These are phyloP conservation scores for Enoplosus armatus DNA, from an alignment of 2,797 vertebrate genomes.

Conservation along the genomic window DNA sequence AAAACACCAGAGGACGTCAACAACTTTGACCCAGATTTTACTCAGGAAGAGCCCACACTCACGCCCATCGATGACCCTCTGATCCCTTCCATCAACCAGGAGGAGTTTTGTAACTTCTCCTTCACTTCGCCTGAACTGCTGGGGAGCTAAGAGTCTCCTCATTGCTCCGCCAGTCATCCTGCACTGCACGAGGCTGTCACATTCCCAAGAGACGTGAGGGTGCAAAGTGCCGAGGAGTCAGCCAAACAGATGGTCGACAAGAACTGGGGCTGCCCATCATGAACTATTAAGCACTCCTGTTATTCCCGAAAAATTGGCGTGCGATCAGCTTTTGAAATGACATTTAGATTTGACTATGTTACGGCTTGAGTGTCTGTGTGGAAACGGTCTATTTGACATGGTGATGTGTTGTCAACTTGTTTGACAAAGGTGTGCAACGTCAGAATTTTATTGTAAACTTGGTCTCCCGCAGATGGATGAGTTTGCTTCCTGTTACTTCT, in stretches of 20 bases:
- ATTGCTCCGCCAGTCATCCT: background rate
- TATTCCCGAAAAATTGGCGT: background rate
- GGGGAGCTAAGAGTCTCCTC: conserved; percentile 50
- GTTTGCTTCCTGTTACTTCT: conserved; percentile 49
- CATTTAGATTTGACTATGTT: conserved; percentile 27
- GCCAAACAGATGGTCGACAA: conserved; percentile 30
- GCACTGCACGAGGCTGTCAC: conserved; percentile 26
- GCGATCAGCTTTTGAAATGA: conserved; percentile 38
- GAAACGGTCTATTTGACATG: conserved; percentile 33
- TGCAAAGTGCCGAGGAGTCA: conserved; percentile 24
- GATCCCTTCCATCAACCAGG: conserved; percentile 93
- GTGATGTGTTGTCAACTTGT: conserved; percentile 37
- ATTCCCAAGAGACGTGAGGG: conserved; percentile 57
- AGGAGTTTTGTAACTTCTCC: conserved; percentile 97
- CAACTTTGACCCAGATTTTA: conserved; percentile 99
- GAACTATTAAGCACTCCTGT: conserved; percentile 43
- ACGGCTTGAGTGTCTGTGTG: background rate
- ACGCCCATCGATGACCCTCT: conserved; percentile 94
- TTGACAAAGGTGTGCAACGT: conserved; percentile 10
- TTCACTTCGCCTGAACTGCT: conserved; percentile 91
- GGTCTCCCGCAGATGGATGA: conserved; percentile 12
- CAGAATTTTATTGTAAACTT: conserved; percentile 40
- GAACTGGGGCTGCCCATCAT: conserved; percentile 16
- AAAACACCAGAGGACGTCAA: conserved; percentile 97
- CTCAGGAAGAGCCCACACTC: conserved; percentile 94